Percentiles rank a stretch among this genome's conserved stretches.
Conservation (phyloP, 2,113 vertebrate genomes). For the Noctilio leporinus region DNA sequence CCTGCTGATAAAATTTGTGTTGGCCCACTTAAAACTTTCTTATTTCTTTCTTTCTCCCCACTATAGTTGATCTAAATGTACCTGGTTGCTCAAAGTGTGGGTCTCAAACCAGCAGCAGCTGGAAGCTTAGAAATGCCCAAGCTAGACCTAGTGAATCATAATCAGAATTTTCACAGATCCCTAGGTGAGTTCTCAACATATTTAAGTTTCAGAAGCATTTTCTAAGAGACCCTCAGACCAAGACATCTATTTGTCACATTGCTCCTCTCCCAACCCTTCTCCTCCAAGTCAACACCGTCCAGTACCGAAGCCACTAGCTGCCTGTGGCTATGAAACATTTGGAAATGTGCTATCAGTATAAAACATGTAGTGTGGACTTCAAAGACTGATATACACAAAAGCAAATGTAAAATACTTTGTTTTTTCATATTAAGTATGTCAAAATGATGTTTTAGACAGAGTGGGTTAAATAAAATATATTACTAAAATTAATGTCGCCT, state of each 20-base stretch:
- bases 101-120: background rate
- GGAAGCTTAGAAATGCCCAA: background rate
- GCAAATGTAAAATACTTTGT: conserved; percentile 14
- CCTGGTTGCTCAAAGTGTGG: background rate
- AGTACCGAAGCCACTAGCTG: background rate
- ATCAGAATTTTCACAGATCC: background rate
- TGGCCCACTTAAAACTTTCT: background rate
- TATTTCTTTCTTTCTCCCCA: background rate
- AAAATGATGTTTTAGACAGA: background rate
- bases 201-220: background rate
- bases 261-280: background rate
- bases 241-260: background rate
- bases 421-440: background rate
- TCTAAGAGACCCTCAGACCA: background rate
- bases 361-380: background rate
- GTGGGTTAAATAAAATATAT: background rate
- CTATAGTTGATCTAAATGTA: background rate
- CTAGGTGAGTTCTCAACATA: background rate
- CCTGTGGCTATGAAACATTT: background rate
- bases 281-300: background rate
- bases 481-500: conserved; percentile 17
- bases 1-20: background rate
- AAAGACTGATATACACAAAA: conserved; percentile 14
- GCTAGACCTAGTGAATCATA: background rate
- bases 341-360: background rate